phyloP scores from a whole-genome alignment of 2,888 invertebrate species.

The Fissipunctia ypsillon region DNA sequence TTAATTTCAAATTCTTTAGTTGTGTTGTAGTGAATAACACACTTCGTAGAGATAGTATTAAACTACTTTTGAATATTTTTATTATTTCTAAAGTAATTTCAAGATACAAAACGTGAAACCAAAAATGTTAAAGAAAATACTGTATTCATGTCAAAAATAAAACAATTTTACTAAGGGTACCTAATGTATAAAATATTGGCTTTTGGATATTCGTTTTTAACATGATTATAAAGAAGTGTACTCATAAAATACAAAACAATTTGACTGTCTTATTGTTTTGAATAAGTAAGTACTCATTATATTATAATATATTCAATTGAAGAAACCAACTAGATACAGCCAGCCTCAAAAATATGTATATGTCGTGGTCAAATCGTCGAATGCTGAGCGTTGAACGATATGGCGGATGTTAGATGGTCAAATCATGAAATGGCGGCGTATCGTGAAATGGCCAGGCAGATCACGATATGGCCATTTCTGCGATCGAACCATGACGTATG shows the following conservation, averaged over 20 bases:
- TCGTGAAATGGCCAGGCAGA: too few species aligned
- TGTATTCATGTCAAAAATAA: background rate
- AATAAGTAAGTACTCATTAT: background rate
- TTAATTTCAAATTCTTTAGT: slow-evolving; percentile 20
- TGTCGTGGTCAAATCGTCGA: too few species aligned
- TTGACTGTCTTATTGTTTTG: background rate
- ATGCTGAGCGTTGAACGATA: too few species aligned
- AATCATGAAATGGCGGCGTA: too few species aligned
- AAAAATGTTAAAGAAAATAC: too few species aligned
- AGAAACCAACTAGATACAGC: background rate
- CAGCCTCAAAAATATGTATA: too few species aligned
- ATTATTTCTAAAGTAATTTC: background rate
- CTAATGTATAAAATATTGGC: background rate
- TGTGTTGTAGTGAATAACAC: slow-evolving; percentile 15
- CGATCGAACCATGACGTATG: too few species aligned
- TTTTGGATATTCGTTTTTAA: background rate
- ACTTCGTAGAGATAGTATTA: slow-evolving; percentile 11
- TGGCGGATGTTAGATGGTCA: too few species aligned
- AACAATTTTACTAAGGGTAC: background rate
- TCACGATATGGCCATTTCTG: too few species aligned
- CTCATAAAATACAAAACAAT: background rate
- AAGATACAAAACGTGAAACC: background rate
- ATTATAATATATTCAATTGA: background rate
- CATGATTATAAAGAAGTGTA: background rate
- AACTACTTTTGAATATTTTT: background rate